These are phyloP conservation scores for Callospermophilus lateralis DNA, from an alignment of 2,113 vertebrate species.

Conservation along the genomic window DNA sequence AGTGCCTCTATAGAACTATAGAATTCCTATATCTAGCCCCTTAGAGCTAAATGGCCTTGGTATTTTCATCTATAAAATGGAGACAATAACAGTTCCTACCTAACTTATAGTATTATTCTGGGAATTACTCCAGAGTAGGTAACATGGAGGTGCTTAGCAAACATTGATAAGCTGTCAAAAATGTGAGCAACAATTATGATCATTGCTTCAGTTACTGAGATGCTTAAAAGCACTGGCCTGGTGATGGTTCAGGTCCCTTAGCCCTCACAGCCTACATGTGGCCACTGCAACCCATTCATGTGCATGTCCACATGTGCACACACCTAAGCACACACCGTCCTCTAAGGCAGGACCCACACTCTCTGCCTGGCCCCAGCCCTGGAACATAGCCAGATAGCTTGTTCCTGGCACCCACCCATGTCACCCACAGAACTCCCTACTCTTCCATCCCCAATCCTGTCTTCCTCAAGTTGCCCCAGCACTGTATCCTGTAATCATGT, in stretches of 20 bases:
- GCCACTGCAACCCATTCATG: no score
- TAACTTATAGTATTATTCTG: background rate
- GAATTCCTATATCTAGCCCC: background rate
- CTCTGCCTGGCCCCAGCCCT: background rate
- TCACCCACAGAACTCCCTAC: background rate
- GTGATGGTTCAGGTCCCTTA: background rate
- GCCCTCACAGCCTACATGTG: background rate
- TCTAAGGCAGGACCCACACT: background rate
- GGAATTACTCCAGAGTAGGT: background rate
- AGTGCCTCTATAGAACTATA: background rate
- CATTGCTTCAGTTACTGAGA: conserved; percentile 1
- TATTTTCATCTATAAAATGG: conserved; percentile 21
- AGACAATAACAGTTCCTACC: background rate
- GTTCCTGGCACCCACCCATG: background rate
- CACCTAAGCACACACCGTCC: background rate
- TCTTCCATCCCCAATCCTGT: background rate
- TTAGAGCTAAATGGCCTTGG: background rate
- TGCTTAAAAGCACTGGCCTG: background rate
- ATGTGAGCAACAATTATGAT: background rate
- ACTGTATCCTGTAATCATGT: background rate
- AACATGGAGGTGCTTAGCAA: background rate
- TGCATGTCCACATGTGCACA: background rate
- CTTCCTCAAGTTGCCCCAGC: background rate
- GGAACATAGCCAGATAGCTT: background rate
- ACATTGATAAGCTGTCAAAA: background rate